Conservation (phyloP, 2,888 invertebrate species). For the Eustalomyia histrio region DNA sequence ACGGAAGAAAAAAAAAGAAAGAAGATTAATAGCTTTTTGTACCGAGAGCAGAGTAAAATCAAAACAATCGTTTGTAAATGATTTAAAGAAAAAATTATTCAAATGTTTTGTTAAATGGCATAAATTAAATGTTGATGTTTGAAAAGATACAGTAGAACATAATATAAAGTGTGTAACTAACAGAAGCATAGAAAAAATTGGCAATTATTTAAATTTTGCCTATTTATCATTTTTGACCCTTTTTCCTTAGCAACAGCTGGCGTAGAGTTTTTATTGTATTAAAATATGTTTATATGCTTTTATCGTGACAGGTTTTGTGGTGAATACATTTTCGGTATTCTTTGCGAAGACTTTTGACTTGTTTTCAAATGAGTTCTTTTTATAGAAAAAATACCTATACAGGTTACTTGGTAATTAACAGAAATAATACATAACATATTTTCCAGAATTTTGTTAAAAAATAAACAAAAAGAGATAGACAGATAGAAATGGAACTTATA, state of each 20-base stretch:
- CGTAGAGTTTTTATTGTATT: background rate
- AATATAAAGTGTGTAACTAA: background rate
- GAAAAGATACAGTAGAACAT: background rate
- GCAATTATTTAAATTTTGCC: constrained; percentile 1
- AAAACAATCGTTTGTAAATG: background rate
- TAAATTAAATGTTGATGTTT: constrained; percentile 15
- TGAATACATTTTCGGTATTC: background rate
- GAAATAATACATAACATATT: too few species aligned
- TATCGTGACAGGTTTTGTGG: background rate
- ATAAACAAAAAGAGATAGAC: too few species aligned
- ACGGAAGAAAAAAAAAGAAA: background rate
- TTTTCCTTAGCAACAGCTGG: constrained; percentile 4
- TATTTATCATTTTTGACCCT: background rate
- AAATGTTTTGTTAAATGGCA: constrained; percentile 4
- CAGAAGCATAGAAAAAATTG: background rate
- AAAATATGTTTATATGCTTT: background rate
- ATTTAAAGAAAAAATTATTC: background rate
- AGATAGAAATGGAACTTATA: too few species aligned
- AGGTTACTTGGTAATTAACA: too few species aligned
- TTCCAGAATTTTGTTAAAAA: too few species aligned
- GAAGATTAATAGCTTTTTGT: background rate
- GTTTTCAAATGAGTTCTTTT: background rate
- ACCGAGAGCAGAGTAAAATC: background rate
- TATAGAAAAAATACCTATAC: too few species aligned
- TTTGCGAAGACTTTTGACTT: background rate